These are phyloP conservation scores for Diabrotica balteata DNA, from an alignment of 2,888 invertebrate species.

Conservation along the genomic window DNA sequence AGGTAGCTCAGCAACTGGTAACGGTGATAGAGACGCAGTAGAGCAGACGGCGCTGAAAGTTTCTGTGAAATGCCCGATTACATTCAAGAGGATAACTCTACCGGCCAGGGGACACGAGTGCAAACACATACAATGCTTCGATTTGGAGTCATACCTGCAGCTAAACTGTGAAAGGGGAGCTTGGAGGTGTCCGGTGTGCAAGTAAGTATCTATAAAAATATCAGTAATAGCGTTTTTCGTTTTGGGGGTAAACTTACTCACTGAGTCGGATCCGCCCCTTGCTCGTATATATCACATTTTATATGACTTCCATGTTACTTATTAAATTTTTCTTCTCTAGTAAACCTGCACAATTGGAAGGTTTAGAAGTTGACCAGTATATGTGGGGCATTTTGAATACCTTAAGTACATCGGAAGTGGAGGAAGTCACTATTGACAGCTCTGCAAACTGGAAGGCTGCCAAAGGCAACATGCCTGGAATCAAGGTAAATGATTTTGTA, in stretches of 20 bases:
- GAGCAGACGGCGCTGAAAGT: conserved; percentile 84
- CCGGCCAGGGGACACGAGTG: conserved; percentile 96
- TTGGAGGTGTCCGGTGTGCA: conserved; percentile 98
- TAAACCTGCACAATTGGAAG: conserved; percentile 94
- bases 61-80: conserved; percentile 94
- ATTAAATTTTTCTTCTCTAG: conserved; percentile 60
- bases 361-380: conserved; percentile 95
- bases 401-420: conserved; percentile 82
- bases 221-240: neutral
- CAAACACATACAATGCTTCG: conserved; percentile 97
- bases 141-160: conserved; percentile 94
- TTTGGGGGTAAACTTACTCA: too few relatives aligned
- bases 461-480: conserved; percentile 69
- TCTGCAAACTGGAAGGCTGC: conserved; percentile 94
- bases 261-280: too few relatives aligned
- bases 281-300: too few relatives aligned
- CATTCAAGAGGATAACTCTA: conserved; percentile 91
- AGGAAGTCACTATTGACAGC: conserved; percentile 94
- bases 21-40: conserved; percentile 67
- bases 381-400: conserved; percentile 96
- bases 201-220: conserved; percentile 69
- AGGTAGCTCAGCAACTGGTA: conserved; percentile 39
- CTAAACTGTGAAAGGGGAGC: conserved; percentile 94
- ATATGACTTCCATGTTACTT: too few relatives aligned
- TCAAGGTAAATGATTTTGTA: conserved; percentile 61